phyloP scores from a whole-genome alignment of 2,888 invertebrate genomes.

The Gastrophysa polygoni region DNA sequence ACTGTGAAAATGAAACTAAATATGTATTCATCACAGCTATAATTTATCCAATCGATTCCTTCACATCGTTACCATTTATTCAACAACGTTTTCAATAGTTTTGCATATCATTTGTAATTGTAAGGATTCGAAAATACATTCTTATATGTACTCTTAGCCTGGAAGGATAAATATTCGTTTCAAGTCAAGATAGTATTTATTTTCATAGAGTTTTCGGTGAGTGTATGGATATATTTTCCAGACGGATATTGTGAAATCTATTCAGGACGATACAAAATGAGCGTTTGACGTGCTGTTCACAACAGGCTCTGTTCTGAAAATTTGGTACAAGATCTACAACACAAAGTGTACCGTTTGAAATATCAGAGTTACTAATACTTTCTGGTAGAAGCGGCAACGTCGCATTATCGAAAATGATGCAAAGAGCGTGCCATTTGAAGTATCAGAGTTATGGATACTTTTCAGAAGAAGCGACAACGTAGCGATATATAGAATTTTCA shows the following conservation, averaged over 20 bases:
- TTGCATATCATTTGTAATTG: conserved; percentile 28
- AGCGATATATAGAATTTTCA: no score
- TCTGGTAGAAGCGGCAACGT: no score
- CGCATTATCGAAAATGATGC: no score
- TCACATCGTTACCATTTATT: conserved; percentile 37
- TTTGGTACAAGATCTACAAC: no score
- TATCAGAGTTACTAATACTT: no score
- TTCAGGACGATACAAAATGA: no score
- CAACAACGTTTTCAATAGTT: conserved; percentile 23
- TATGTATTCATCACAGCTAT: conserved; percentile 30
- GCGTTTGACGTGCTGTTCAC: no score
- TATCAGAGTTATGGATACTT: no score
- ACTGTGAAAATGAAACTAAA: conserved; percentile 21
- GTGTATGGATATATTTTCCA: conserved; percentile 37
- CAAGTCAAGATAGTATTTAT: conserved; percentile 26
- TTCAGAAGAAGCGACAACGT: no score
- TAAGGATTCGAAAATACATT: conserved; percentile 32
- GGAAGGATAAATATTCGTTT: conserved; percentile 15
- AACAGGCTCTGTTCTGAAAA: no score
- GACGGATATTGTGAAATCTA: conserved; percentile 41
- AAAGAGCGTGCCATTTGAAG: no score
- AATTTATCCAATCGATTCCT: conserved; percentile 33
- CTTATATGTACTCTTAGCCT: conserved; percentile 33
- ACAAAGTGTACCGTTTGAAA: no score
- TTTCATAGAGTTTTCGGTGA: conserved; percentile 26